Percentiles rank a stretch among this genome's conserved stretches.
These are phyloP conservation scores for Drosophila anomalata DNA, from an alignment of 2,888 invertebrate genomes.

Conservation along the genomic window DNA sequence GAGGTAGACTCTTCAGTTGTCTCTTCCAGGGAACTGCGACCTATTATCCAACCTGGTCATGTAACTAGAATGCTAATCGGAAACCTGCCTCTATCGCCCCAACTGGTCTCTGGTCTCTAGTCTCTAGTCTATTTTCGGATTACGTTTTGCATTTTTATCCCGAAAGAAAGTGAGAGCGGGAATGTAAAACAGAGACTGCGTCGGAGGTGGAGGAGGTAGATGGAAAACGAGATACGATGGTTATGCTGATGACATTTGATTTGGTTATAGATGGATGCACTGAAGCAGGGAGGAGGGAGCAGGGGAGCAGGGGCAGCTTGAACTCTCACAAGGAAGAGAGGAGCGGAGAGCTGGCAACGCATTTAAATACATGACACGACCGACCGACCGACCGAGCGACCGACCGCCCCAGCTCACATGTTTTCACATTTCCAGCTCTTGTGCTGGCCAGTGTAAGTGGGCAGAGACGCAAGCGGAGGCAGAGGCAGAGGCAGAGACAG, in stretches of 20 bases:
- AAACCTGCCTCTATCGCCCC: no score
- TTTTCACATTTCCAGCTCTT: slow-evolving; percentile 28
- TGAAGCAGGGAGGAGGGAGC: background rate
- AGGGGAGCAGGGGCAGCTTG: background rate
- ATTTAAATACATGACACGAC: slow-evolving; percentile 77
- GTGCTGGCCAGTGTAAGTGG: slow-evolving; percentile 27
- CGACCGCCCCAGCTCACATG: slow-evolving; percentile 17
- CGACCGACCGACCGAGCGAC: slow-evolving; percentile 7
- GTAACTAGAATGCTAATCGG: no score
- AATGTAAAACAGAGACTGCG: slow-evolving; percentile 38
- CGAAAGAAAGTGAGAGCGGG: slow-evolving; percentile 76
- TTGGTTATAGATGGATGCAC: slow-evolving; percentile 1
- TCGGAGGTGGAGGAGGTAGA: slow-evolving; percentile 23
- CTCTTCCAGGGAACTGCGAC: no score
- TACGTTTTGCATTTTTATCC: slow-evolving; percentile 17
- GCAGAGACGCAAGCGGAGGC: slow-evolving; percentile 3
- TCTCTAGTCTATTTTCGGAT: background rate
- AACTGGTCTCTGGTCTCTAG: no score
- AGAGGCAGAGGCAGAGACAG: background rate
- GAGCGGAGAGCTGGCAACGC: slow-evolving; percentile 37
- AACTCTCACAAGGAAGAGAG: slow-evolving; percentile 69
- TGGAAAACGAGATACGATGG: slow-evolving; percentile 57
- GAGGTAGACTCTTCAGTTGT: no score
- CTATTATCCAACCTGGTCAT: no score
- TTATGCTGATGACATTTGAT: slow-evolving; percentile 14